Percentiles rank a stretch among this genome's conserved stretches.
Evolutionary conservation across 2,113 vertebrate genomes (phyloP).

Genomic region (Macroglossus sobrinus): DNA sequence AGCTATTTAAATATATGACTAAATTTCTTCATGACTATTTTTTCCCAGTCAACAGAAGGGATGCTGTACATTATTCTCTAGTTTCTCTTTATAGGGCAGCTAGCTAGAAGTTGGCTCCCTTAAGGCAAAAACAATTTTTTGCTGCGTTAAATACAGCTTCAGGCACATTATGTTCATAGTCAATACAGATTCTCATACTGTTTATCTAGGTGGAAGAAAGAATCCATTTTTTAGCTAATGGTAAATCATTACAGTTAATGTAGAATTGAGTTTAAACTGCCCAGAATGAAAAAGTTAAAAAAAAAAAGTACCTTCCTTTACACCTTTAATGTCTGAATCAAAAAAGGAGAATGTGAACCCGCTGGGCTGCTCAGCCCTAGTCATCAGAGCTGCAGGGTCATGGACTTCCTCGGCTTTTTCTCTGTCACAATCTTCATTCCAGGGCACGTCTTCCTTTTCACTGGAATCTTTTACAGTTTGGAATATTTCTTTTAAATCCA

Average conservation of each 20-base stretch:
- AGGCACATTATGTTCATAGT: neutral
- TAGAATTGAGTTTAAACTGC: neutral
- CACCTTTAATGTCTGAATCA: constrained; percentile 59
- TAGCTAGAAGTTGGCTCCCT: neutral
- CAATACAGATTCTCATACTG: neutral
- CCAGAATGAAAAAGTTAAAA: neutral
- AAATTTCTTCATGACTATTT: neutral
- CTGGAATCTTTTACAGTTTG: constrained; percentile 69
- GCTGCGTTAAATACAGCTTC: neutral
- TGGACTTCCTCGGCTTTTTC: neutral
- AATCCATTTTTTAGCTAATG: neutral
- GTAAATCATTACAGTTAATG: neutral
- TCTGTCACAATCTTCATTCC: constrained; percentile 52
- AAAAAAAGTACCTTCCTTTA: constrained; percentile 80
- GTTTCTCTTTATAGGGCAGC: neutral
- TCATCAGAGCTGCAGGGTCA: neutral
- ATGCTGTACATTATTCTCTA: neutral
- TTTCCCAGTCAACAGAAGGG: neutral
- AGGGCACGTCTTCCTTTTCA: constrained; percentile 46
- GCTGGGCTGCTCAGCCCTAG: neutral
- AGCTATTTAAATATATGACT: neutral
- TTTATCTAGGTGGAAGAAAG: neutral
- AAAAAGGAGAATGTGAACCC: constrained; percentile 95
- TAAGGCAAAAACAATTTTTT: neutral
- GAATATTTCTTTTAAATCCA: constrained; percentile 90